phyloP scores from a whole-genome alignment of 2,113 vertebrate genomes.

The Panthera leo region DNA sequence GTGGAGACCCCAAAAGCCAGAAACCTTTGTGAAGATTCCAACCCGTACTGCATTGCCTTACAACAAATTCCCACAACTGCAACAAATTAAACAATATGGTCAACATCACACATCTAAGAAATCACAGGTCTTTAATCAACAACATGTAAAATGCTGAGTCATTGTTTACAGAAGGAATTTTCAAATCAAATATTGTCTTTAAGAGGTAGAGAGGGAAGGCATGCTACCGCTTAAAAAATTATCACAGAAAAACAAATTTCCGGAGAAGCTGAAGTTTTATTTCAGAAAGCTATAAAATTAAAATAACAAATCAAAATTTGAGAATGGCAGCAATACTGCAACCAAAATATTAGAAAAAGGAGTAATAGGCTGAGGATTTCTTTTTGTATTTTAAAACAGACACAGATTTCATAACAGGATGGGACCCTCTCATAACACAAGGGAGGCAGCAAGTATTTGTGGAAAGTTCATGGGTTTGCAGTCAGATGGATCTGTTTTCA shows the following conservation, averaged over 20 bases:
- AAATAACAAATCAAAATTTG: slow-evolving; percentile 15
- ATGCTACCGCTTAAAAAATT: not conserved
- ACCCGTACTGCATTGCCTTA: too few species aligned
- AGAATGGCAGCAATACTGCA: not conserved
- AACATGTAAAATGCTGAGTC: not conserved
- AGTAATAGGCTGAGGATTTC: not conserved
- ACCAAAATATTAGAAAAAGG: not conserved
- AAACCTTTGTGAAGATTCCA: not conserved
- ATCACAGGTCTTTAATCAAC: not conserved
- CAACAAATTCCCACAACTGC: not conserved
- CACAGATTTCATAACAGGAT: not conserved
- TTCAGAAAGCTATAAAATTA: slow-evolving; percentile 26
- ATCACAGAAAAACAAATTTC: not conserved
- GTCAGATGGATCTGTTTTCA: not conserved
- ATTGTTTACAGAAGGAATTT: not conserved
- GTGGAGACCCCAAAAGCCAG: not conserved
- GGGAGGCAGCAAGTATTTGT: not conserved
- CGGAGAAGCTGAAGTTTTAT: not conserved
- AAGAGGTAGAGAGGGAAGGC: not conserved
- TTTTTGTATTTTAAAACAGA: not conserved
- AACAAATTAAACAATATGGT: not conserved
- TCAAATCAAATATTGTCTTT: not conserved
- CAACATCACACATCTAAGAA: not conserved
- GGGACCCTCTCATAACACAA: not conserved
- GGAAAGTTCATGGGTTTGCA: not conserved